phyloP scores from a whole-genome alignment of 37 sponge, comb jelly and placozoan species.

The Dysidea cf. avara region DNA sequence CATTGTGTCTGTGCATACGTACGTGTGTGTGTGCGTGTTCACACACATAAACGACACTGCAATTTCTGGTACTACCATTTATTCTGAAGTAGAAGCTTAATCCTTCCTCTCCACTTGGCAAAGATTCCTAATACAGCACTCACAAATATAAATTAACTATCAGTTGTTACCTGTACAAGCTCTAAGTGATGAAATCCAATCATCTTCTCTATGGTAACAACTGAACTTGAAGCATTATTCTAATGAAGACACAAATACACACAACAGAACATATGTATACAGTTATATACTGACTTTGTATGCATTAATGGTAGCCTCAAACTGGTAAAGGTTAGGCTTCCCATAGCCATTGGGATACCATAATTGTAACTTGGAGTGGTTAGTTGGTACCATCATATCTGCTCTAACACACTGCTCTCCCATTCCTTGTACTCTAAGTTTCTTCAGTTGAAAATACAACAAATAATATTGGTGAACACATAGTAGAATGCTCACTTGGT shows the following conservation, averaged over 20 bases:
- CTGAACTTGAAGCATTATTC: not conserved
- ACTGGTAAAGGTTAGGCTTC: conserved; percentile 1
- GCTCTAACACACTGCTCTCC: conserved; percentile 24
- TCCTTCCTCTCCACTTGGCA: conserved; percentile 27
- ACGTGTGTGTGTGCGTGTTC: too few relatives aligned
- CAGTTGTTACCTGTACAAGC: conserved; percentile 58
- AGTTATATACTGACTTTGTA: too few relatives aligned
- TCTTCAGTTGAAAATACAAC: conserved; percentile 5
- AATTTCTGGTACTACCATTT: too few relatives aligned
- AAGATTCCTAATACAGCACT: not conserved
- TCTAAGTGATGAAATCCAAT: conserved; percentile 81
- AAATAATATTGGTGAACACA: too few relatives aligned
- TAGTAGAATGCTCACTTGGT: not conserved
- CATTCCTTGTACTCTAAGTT: not conserved
- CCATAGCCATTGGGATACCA: conserved; percentile 51
- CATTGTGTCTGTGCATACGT: too few relatives aligned
- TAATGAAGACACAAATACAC: not conserved
- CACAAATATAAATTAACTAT: not conserved
- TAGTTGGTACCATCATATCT: too few relatives aligned
- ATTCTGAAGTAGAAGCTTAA: conserved; percentile 78
- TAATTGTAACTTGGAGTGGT: conserved; percentile 14
- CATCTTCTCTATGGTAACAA: conserved; percentile 13
- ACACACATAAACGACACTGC: too few relatives aligned
- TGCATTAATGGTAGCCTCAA: conserved; percentile 5
- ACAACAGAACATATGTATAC: not conserved